Evolutionary conservation across 1,140 invertebrate genomes (phyloP).

Genomic region (Ephestia elutella): DNA sequence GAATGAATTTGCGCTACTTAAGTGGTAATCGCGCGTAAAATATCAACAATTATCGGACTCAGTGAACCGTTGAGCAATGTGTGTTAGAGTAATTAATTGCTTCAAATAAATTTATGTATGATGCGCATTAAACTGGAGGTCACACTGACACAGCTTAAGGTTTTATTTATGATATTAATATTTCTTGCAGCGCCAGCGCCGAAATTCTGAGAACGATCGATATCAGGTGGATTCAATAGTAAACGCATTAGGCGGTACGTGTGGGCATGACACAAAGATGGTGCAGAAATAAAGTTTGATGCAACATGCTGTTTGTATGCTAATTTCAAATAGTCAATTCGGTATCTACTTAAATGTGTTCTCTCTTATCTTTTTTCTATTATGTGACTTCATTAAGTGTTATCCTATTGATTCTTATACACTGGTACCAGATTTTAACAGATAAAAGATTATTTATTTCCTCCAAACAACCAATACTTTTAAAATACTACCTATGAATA

Average conservation of each 20-base stretch:
- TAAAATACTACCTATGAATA: too few relatives aligned
- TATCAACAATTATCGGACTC: neutral
- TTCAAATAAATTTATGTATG: neutral
- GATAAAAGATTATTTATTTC: too few relatives aligned
- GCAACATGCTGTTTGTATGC: neutral
- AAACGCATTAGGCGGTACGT: slow-evolving; percentile 48
- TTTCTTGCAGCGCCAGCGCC: slow-evolving; percentile 41
- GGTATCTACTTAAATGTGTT: too few relatives aligned
- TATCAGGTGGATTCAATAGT: slow-evolving; percentile 56
- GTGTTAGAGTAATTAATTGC: neutral
- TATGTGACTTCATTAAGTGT: too few relatives aligned
- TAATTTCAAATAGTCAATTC: too few relatives aligned
- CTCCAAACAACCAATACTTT: too few relatives aligned
- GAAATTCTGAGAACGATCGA: slow-evolving; percentile 53
- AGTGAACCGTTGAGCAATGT: neutral
- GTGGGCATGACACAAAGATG: neutral
- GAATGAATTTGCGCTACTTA: too few relatives aligned
- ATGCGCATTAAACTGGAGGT: neutral
- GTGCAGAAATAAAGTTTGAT: neutral
- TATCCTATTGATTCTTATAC: too few relatives aligned
- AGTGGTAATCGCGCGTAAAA: neutral
- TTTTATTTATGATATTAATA: slow-evolving; percentile 45
- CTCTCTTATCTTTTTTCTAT: too few relatives aligned
- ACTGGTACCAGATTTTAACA: too few relatives aligned
- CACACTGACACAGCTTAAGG: slow-evolving; percentile 22